A percentile compares a stretch with the other conserved stretches of the same genome.
Evolutionary conservation across 2,888 invertebrate genomes (phyloP).

Genomic region (Ophonus ardosiacus): DNA sequence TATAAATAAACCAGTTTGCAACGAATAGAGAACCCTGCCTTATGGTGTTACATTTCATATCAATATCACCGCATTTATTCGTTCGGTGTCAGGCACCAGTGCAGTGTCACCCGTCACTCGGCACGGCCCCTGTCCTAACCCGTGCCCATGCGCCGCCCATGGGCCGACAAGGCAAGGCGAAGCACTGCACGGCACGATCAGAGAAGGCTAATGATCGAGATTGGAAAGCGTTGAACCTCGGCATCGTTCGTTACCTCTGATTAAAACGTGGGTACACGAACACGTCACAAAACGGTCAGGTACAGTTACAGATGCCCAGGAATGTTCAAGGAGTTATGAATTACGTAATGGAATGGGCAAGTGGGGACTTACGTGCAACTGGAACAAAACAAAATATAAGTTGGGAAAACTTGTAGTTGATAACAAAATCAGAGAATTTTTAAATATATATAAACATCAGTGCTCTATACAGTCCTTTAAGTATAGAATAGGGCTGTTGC

Average conservation of each 20-base stretch:
- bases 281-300: conserved; percentile 54
- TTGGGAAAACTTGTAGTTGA: neutral
- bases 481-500: no score
- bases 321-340: conserved; percentile 52
- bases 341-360: conserved; percentile 30
- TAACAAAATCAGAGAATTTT: no score
- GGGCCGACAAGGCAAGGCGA: conserved; percentile 23
- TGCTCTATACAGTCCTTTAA: no score
- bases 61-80: neutral
- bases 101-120: conserved; percentile 20
- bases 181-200: conserved; percentile 58
- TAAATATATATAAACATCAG: no score
- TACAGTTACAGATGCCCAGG: conserved; percentile 51
- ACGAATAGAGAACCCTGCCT: neutral
- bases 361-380: no score
- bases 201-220: conserved; percentile 63
- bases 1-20: neutral
- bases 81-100: conserved; percentile 39
- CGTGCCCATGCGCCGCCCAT: conserved; percentile 8
- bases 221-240: conserved; percentile 64
- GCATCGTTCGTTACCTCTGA: conserved; percentile 63
- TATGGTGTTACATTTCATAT: neutral
- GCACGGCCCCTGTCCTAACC: neutral
- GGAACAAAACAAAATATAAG: neutral
- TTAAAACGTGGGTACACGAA: conserved; percentile 63